These are phyloP conservation scores for Amphimallon solstitiale DNA, from an alignment of 2,888 invertebrate species.

Conservation along the genomic window DNA sequence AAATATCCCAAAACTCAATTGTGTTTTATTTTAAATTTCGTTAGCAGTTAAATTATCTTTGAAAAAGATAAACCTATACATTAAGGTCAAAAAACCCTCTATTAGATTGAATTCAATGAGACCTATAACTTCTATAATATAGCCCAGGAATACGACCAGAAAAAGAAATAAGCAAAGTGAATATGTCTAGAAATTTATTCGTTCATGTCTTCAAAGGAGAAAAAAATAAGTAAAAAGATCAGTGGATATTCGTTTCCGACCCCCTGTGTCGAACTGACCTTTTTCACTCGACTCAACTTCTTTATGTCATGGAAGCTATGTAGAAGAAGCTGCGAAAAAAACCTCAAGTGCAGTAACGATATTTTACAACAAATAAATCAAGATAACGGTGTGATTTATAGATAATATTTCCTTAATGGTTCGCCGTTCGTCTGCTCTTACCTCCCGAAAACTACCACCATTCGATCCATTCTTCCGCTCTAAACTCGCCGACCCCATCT, in stretches of 20 bases:
- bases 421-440: slow-evolving; percentile 10
- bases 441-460: not conserved
- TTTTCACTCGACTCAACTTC: slow-evolving; percentile 5
- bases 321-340: slow-evolving; percentile 14
- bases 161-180: not conserved
- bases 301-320: not conserved
- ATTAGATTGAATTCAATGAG: too few species aligned
- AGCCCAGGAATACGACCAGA: not conserved
- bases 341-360: slow-evolving; percentile 31
- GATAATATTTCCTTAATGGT: slow-evolving; percentile 40
- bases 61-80: too few species aligned
- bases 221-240: not conserved
- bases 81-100: too few species aligned
- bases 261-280: slow-evolving; percentile 18
- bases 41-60: too few species aligned
- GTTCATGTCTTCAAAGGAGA: not conserved
- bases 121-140: not conserved
- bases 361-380: slow-evolving; percentile 38
- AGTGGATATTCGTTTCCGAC: not conserved
- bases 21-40: too few species aligned
- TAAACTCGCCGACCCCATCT: slow-evolving; percentile 14
- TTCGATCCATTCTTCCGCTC: not conserved
- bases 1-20: too few species aligned
- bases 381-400: slow-evolving; percentile 39
- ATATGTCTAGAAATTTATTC: not conserved